Percentiles rank a stretch among this genome's conserved stretches.
Evolutionary conservation across 1,140 invertebrate genomes (phyloP).

Genomic region (Papilio polytes): DNA sequence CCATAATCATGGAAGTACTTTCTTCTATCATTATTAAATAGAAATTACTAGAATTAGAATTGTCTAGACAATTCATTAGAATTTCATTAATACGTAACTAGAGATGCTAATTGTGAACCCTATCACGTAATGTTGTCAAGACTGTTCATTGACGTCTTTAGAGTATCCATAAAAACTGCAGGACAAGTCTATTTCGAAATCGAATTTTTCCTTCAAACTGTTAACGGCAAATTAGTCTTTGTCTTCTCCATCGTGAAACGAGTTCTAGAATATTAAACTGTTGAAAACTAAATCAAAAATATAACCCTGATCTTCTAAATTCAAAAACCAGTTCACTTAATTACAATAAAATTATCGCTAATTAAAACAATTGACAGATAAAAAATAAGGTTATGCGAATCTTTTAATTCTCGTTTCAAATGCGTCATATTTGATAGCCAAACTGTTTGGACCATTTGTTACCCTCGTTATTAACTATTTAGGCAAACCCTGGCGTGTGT

Average conservation of each 20-base stretch:
- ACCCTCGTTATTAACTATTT: too few species aligned
- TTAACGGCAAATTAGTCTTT: too few species aligned
- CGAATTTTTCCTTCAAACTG: too few species aligned
- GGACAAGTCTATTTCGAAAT: neutral
- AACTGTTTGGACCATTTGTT: neutral
- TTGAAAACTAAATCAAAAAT: neutral
- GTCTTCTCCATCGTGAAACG: too few species aligned
- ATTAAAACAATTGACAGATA: slow-evolving; percentile 4
- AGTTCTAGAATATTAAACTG: too few species aligned
- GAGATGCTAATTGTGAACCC: slow-evolving; percentile 30
- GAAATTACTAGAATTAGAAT: neutral
- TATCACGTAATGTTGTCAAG: slow-evolving; percentile 44
- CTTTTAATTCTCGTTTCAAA: neutral
- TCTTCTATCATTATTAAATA: neutral
- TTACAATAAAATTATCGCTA: neutral
- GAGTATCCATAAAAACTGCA: neutral
- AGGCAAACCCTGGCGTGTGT: too few species aligned
- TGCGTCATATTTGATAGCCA: neutral
- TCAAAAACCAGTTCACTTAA: neutral
- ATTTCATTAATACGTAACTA: neutral
- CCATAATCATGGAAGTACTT: neutral
- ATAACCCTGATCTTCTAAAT: neutral
- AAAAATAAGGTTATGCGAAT: neutral
- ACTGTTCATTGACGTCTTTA: slow-evolving; percentile 42
- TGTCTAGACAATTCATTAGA: neutral